These are phyloP conservation scores for Tamias sibiricus DNA, from an alignment of 2,113 vertebrate genomes.

Conservation along the genomic window DNA sequence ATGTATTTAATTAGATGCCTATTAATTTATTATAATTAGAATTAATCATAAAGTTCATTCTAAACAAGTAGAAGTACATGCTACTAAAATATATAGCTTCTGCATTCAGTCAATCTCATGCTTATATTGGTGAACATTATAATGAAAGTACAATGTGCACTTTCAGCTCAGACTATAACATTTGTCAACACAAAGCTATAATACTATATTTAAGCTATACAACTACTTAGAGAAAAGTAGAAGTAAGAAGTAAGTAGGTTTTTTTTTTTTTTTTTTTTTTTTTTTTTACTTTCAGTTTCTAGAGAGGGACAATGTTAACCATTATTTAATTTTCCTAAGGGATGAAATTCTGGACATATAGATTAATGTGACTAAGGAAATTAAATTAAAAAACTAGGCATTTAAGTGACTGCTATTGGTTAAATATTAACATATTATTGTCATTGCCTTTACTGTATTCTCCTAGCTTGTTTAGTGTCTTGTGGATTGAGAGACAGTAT, in stretches of 20 bases:
- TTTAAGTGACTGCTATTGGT: not conserved
- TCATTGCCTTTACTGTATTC: not conserved
- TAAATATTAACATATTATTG: not conserved
- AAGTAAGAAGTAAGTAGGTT: too few species aligned
- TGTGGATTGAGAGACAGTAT: not conserved
- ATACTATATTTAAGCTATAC: not conserved
- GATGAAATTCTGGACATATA: not conserved
- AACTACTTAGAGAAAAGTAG: not conserved
- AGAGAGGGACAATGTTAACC: not conserved
- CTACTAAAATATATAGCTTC: conserved; percentile 57
- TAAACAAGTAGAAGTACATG: conserved; percentile 58
- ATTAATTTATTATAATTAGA: conserved; percentile 76
- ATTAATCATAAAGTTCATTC: conserved; percentile 71
- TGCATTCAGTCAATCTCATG: conserved; percentile 54
- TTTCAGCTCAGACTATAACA: conserved; percentile 12
- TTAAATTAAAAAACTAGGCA: not conserved
- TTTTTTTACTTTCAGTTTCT: not conserved
- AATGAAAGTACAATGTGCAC: conserved; percentile 51
- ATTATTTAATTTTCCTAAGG: conserved; percentile 5
- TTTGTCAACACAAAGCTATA: not conserved
- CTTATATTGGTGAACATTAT: conserved; percentile 34
- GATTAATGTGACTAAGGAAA: not conserved
- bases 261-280: too few species aligned
- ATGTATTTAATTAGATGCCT: conserved; percentile 80
- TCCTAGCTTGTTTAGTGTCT: not conserved